phyloP scores from a whole-genome alignment of 2,797 vertebrate species.

The Lutjanus campechanus region DNA sequence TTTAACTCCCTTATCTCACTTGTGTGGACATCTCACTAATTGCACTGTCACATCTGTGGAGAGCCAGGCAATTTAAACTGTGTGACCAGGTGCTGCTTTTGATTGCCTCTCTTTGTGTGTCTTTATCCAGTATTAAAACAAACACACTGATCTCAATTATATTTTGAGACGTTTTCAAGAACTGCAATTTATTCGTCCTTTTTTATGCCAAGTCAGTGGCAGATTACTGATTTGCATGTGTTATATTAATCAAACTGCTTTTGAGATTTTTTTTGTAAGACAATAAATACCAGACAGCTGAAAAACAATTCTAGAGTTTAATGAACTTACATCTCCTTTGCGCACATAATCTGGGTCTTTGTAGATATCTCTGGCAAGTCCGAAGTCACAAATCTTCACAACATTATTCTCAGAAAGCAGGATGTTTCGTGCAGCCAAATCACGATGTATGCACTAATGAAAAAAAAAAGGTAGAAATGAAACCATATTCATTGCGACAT shows the following conservation, averaged over 20 bases:
- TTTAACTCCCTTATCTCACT: conserved; percentile 28
- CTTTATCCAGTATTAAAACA: conserved; percentile 15
- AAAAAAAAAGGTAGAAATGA: background rate
- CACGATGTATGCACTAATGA: conserved; percentile 93
- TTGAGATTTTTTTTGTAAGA: background rate
- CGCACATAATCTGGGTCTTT: conserved; percentile 96
- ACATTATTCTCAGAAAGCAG: conserved; percentile 95
- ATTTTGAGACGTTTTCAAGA: conserved; percentile 25
- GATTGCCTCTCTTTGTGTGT: background rate
- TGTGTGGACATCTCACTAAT: conserved; percentile 16
- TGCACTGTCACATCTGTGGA: conserved; percentile 21
- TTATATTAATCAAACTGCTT: conserved; percentile 22
- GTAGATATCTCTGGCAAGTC: conserved; percentile 94
- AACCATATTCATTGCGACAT: background rate
- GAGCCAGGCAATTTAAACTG: background rate
- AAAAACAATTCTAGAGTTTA: background rate
- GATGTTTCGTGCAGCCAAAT: conserved; percentile 94
- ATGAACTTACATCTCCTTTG: conserved; percentile 93
- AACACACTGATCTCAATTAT: conserved; percentile 25
- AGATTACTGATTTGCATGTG: conserved; percentile 13
- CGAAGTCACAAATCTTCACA: conserved; percentile 97
- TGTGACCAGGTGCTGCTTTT: background rate
- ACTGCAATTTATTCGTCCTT: conserved; percentile 13
- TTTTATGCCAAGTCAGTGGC: conserved; percentile 32
- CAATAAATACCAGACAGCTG: conserved; percentile 26